phyloP scores from a whole-genome alignment of 2,888 invertebrate genomes.

The Nebria salina region DNA sequence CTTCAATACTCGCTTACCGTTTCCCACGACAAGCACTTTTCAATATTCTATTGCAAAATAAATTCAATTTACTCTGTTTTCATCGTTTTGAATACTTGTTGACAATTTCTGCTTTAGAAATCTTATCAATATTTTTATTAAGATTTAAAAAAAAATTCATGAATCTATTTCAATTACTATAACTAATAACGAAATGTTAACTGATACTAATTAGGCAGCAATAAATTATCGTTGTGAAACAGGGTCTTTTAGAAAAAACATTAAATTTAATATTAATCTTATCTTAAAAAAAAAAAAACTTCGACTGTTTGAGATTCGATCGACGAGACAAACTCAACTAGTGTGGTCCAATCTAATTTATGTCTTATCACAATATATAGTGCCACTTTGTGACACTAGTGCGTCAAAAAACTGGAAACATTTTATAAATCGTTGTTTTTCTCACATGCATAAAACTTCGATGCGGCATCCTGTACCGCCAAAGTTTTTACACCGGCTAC shows the following conservation, averaged over 20 bases:
- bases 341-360: constrained; percentile 44
- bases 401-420: constrained; percentile 56
- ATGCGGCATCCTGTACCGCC: constrained; percentile 19
- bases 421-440: constrained; percentile 52
- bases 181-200: not conserved
- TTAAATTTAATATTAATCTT: not conserved
- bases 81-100: constrained; percentile 1
- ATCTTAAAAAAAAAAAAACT: not conserved
- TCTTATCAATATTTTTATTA: not conserved
- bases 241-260: not conserved
- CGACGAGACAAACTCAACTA: not conserved
- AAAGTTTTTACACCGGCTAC: constrained; percentile 25
- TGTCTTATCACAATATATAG: constrained; percentile 34
- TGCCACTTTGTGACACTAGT: constrained; percentile 39
- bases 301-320: not conserved
- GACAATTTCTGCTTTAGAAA: not conserved
- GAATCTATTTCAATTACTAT: not conserved
- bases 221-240: not conserved
- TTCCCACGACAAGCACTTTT: constrained; percentile 49
- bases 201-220: not conserved
- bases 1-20: not conserved
- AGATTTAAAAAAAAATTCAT: not conserved
- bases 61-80: not conserved
- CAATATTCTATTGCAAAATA: not conserved
- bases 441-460: no score